phyloP scores from a whole-genome alignment of 1,140 invertebrate genomes.

The Drosophila athabasca region DNA sequence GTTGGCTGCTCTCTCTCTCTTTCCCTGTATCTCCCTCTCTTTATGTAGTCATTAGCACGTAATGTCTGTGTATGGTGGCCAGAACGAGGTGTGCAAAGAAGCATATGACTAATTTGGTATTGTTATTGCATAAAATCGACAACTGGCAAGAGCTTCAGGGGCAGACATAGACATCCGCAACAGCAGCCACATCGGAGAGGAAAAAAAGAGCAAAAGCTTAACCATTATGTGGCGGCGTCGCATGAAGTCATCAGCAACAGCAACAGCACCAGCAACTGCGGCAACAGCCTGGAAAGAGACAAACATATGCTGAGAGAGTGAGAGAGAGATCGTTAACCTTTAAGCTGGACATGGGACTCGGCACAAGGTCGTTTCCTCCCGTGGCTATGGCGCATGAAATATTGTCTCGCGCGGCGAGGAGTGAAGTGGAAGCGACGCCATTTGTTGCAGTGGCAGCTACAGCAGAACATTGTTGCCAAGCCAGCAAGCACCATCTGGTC shows the following conservation, averaged over 20 bases:
- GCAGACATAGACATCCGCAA: no score
- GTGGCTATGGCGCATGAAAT: conserved; percentile 10
- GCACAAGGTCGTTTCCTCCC: conserved; percentile 77
- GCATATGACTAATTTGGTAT: conserved; percentile 71
- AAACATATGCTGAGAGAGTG: conserved; percentile 2
- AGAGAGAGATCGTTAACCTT: conserved; percentile 83
- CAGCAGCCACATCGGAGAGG: not conserved
- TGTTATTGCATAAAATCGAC: conserved; percentile 69
- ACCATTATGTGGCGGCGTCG: conserved; percentile 31
- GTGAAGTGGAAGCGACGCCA: conserved; percentile 31
- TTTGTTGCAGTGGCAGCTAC: conserved; percentile 25
- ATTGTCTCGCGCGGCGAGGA: not conserved
- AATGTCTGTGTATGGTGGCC: conserved; percentile 3
- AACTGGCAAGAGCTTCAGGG: conserved; percentile 27
- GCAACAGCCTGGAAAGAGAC: not conserved
- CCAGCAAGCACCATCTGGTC: conserved; percentile 58
- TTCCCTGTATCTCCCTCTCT: conserved; percentile 4
- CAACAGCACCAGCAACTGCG: conserved; percentile 17
- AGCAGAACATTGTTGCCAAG: conserved; percentile 33
- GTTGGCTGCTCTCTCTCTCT: conserved; percentile 6
- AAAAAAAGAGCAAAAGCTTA: conserved; percentile 43
- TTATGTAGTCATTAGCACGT: conserved; percentile 71
- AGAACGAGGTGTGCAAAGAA: conserved; percentile 41
- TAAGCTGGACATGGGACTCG: conserved; percentile 62
- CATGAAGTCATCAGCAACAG: conserved; percentile 76